Conservation (phyloP, 2,888 invertebrate genomes). For the Hirtodrosophila duncani region DNA sequence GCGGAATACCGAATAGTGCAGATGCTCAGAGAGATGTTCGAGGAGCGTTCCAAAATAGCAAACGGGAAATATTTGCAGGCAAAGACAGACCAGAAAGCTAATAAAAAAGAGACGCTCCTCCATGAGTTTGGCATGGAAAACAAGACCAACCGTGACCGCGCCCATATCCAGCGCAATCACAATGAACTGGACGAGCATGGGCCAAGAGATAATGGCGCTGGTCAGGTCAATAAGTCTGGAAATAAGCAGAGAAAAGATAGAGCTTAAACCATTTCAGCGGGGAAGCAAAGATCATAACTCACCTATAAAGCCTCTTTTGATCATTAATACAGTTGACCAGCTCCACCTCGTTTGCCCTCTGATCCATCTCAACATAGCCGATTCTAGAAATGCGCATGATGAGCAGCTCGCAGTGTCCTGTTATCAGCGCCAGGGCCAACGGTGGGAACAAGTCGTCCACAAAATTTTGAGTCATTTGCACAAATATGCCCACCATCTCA, state of each 20-base stretch:
- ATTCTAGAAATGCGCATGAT: conserved; percentile 36
- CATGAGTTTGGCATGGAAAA: conserved; percentile 38
- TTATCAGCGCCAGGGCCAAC: conserved; percentile 20
- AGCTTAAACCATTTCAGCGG: background rate
- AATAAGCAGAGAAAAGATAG: background rate
- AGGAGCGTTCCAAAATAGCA: conserved; percentile 46
- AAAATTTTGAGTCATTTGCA: conserved; percentile 34
- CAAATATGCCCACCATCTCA: conserved; percentile 14
- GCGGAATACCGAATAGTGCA: conserved; percentile 38
- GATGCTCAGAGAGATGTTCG: conserved; percentile 15
- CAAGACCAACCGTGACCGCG: conserved; percentile 18
- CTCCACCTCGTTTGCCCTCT: conserved; percentile 28
- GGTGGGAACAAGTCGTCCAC: conserved; percentile 45
- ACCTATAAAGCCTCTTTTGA: conserved; percentile 48
- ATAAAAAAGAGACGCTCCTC: conserved; percentile 20
- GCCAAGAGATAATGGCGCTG: conserved; percentile 36
- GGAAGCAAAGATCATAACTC: background rate
- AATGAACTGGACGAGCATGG: conserved; percentile 50
- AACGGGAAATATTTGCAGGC: conserved; percentile 39
- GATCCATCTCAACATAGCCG: conserved; percentile 24
- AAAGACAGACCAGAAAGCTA: conserved; percentile 17
- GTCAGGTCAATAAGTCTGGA: conserved; percentile 31
- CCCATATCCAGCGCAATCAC: conserved; percentile 39
- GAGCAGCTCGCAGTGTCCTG: conserved; percentile 42
- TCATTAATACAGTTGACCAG: conserved; percentile 47